Evolutionary conservation across 2,888 invertebrate species (phyloP).

Genomic region (Rhaphigaster nebulosa): DNA sequence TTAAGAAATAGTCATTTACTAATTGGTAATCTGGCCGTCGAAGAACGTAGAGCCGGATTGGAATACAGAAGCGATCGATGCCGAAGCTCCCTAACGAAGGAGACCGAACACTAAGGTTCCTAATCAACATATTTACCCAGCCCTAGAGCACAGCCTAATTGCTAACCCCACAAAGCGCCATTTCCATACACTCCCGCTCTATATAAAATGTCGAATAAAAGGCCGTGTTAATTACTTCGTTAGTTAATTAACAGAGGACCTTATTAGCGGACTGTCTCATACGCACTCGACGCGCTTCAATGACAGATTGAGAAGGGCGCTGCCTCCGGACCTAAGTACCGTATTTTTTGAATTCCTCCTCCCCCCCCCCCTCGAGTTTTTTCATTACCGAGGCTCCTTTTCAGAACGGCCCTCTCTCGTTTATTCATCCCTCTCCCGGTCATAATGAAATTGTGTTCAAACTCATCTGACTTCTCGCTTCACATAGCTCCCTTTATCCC

Average conservation of each 20-base stretch:
- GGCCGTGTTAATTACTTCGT: constrained; percentile 50
- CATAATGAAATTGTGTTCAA: constrained; percentile 49
- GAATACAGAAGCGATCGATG: not conserved
- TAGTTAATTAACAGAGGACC: constrained; percentile 52
- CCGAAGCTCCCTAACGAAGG: not conserved
- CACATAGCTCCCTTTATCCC: constrained; percentile 45
- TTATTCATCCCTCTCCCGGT: constrained; percentile 27
- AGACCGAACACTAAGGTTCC: not conserved
- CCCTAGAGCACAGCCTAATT: not conserved
- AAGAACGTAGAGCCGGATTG: not conserved
- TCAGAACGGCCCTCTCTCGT: constrained; percentile 13
- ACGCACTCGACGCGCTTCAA: constrained; percentile 28
- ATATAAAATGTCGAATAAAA: constrained; percentile 36
- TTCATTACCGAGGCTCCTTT: constrained; percentile 27
- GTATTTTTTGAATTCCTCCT: constrained; percentile 34
- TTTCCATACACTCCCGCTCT: constrained; percentile 27
- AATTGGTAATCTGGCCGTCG: not conserved
- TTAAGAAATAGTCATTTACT: not conserved
- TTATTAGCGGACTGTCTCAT: constrained; percentile 43
- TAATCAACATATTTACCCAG: constrained; percentile 38
- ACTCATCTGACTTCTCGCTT: constrained; percentile 47
- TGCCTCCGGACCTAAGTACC: constrained; percentile 19
- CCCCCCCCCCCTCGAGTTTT: constrained; percentile 19
- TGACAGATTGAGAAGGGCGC: constrained; percentile 30
- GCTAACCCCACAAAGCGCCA: constrained; percentile 31